A percentile compares a stretch with the other conserved stretches of the same genome.
Evolutionary conservation across 1,140 invertebrate species (phyloP).

Genomic region (Drosophila pseudoobscura): DNA sequence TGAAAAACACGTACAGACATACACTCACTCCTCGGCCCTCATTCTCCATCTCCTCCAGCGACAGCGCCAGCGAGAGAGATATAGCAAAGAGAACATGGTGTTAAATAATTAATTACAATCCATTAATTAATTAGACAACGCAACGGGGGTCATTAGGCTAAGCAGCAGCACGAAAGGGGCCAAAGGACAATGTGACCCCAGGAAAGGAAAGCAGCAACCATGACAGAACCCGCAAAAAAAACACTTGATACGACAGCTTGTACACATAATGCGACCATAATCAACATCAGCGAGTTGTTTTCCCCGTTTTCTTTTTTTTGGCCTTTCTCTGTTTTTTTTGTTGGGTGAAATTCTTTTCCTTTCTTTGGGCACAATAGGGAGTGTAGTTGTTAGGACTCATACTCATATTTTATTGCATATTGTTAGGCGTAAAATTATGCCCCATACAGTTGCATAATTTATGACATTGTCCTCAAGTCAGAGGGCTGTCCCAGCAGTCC

Average conservation of each 20-base stretch:
- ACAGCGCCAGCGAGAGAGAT: neutral
- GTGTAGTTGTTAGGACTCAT: neutral
- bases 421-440: conserved; percentile 68
- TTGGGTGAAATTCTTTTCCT: conserved; percentile 12
- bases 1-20: conserved; percentile 41
- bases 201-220: conserved; percentile 13
- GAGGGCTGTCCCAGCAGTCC: neutral
- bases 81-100: conserved; percentile 53
- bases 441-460: conserved; percentile 66
- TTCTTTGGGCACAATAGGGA: conserved; percentile 11
- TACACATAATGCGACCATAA: conserved; percentile 75
- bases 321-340: neutral
- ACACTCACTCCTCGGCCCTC: no score
- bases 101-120: conserved; percentile 82
- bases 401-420: conserved; percentile 69
- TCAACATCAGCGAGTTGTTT: conserved; percentile 54
- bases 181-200: conserved; percentile 18
- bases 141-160: conserved; percentile 70
- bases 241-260: conserved; percentile 62
- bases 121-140: conserved; percentile 79
- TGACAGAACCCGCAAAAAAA: conserved; percentile 18
- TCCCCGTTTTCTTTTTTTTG: conserved; percentile 2
- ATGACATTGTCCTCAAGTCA: conserved; percentile 26
- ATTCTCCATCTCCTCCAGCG: no score
- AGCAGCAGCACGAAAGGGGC: conserved; percentile 52